A percentile compares a stretch with the other conserved stretches of the same genome.
Conservation (phyloP, 2,888 invertebrate genomes). For the Stenichneumon culpator region DNA sequence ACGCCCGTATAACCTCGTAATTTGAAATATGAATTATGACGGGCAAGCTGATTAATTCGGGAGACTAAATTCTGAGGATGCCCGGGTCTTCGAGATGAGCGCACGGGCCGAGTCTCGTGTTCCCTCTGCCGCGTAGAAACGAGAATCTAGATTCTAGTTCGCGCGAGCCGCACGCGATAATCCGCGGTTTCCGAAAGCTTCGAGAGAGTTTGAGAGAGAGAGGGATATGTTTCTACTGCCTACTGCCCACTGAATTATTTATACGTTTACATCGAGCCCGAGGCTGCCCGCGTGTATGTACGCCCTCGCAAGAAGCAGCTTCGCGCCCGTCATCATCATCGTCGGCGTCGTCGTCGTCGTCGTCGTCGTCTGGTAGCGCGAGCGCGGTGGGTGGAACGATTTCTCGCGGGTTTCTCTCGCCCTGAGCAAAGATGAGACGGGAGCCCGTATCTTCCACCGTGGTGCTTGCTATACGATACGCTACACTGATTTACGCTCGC, state of each 20-base stretch:
- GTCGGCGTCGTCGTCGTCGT: not conserved
- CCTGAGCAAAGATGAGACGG: slow-evolving; percentile 9
- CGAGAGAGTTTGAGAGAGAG: slow-evolving; percentile 15
- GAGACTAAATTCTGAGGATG: slow-evolving; percentile 68
- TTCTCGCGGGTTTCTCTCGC: slow-evolving; percentile 58
- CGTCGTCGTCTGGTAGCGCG: slow-evolving; percentile 51
- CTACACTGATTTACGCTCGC: slow-evolving; percentile 66
- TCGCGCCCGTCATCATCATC: slow-evolving; percentile 46
- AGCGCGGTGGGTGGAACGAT: slow-evolving; percentile 68
- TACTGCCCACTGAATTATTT: slow-evolving; percentile 70
- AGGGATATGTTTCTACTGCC: slow-evolving; percentile 28
- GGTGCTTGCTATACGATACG: slow-evolving; percentile 51
- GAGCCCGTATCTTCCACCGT: slow-evolving; percentile 47
- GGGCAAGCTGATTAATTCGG: slow-evolving; percentile 72
- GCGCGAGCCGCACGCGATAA: slow-evolving; percentile 70
- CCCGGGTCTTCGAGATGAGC: slow-evolving; percentile 46
- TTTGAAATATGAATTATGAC: slow-evolving; percentile 74
- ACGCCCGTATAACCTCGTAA: slow-evolving; percentile 60
- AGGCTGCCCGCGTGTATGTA: slow-evolving; percentile 46
- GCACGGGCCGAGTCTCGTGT: slow-evolving; percentile 15
- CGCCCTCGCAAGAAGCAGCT: slow-evolving; percentile 32
- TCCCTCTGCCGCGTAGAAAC: slow-evolving; percentile 2
- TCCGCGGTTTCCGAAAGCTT: slow-evolving; percentile 72
- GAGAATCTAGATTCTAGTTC: slow-evolving; percentile 65
- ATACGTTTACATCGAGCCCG: slow-evolving; percentile 70